Base-by-base conservation (phyloP, 53 echinoderm and acorn worm genomes). In the Mesocentrotus franciscanus region DNA sequence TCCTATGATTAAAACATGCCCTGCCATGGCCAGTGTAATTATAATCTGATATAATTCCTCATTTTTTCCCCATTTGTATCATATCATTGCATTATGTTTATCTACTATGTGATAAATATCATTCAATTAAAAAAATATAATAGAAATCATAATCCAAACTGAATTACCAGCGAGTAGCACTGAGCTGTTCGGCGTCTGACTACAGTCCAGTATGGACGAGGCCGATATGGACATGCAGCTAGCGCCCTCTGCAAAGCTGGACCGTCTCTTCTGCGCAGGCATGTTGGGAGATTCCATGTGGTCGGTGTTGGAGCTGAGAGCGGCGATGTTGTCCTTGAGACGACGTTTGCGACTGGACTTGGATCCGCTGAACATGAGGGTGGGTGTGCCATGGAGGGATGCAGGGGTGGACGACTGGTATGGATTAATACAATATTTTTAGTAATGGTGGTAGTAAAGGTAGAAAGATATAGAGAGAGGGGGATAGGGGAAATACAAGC, bases 321-420 rank as follows among this genome's bases (percentile, higher is more conserved):
- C 97, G 6, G 98, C 97, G 30, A 98, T 96, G 95, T 97, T 98
- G 32, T 98, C 97, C 95, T 97, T 97, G 91, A 98, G 89, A 18
- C 97, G 92, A 11, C 98, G 95, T 29, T 96, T 96, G 64, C 93
- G 92, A 10, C 93, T 93, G 4, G 92, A 92, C 55, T 95, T 90
- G 64, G 84, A 33, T 59, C 85, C 92, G 34, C 89, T 92, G 74
- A 75, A 71, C 72, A 92, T 71, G 16, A 91, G 32, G 76, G 83
- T 94, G 58, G 94, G 94, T 29, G 94, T 94, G 61, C 94, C 94
- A 10, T 79, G 94, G 1, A 94, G 33, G 20, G 94, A 94, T 61
- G 61, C 94, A 15, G 94, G 94, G 56, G 94, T 94, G 81, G 94
- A 94, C 8, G 60, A 61, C 94, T 94, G 78, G 83, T 34, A 26